A percentile compares a stretch with the other conserved stretches of the same genome.
phyloP scores from a whole-genome alignment of 92 coral and sea anemone species.

The Umimayanthus kanabou region DNA sequence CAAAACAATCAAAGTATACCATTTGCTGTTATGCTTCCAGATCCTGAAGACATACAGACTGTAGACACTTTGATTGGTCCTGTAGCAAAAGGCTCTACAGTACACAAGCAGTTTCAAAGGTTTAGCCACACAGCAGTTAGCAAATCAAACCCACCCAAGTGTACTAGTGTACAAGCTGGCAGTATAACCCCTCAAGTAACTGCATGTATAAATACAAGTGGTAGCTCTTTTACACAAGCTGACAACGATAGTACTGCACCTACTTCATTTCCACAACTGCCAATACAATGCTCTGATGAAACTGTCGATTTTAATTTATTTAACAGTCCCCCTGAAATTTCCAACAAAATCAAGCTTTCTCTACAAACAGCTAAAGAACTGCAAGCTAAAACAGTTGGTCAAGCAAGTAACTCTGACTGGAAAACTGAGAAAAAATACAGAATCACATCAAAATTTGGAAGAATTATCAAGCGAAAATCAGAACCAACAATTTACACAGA shows the following conservation, averaged over 20 bases:
- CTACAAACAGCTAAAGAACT: conserved; percentile 49
- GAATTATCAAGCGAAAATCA: too few species aligned
- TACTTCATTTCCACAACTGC: conserved; percentile 44
- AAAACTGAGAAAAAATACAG: conserved; percentile 34
- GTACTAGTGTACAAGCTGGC: background rate
- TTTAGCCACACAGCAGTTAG: conserved; percentile 18
- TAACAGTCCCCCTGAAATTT: conserved; percentile 40
- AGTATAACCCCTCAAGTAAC: background rate
- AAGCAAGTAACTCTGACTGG: conserved; percentile 34
- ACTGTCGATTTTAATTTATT: conserved; percentile 28
- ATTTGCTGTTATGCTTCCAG: conserved; percentile 57
- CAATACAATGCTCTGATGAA: conserved; percentile 42
- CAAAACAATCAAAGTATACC: conserved; percentile 49
- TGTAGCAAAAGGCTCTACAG: conserved; percentile 59
- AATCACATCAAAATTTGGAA: conserved; percentile 35
- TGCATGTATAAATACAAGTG: background rate
- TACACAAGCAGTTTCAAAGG: conserved; percentile 54
- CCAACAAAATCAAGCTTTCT: conserved; percentile 24
- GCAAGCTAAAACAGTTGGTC: conserved; percentile 29
- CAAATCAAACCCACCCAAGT: background rate
- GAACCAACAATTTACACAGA: too few species aligned
- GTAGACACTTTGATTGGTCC: conserved; percentile 53
- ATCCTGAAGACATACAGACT: conserved; percentile 37
- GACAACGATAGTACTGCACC: background rate
- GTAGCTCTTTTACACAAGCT: background rate